Evolutionary conservation across 2,888 invertebrate genomes (phyloP).

Genomic region (Adela reaumurella): DNA sequence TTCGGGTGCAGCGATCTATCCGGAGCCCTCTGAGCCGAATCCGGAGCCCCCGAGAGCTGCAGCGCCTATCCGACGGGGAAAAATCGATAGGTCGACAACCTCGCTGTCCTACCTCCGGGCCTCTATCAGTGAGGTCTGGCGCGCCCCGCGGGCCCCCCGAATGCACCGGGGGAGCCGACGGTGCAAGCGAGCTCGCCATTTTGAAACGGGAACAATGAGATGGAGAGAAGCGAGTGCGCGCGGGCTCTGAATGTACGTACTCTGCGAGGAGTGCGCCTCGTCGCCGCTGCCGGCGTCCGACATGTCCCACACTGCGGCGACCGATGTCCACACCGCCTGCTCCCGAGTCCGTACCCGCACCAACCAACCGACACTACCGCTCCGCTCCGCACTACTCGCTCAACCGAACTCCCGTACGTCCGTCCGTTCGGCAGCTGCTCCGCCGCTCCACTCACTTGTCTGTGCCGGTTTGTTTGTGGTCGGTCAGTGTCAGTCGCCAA

Average conservation of each 20-base stretch:
- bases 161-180: not conserved
- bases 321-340: not conserved
- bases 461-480: not conserved
- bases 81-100: slow-evolving; percentile 5
- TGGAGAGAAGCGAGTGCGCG: slow-evolving; percentile 7
- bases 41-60: not conserved
- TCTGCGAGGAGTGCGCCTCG: slow-evolving; percentile 60
- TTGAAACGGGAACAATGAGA: slow-evolving; percentile 13
- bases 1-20: not conserved
- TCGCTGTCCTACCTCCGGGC: not conserved
- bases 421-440: not conserved
- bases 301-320: slow-evolving; percentile 22
- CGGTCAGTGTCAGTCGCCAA: not conserved
- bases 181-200: slow-evolving; percentile 9
- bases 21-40: not conserved
- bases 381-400: not conserved
- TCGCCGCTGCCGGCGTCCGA: slow-evolving; percentile 62
- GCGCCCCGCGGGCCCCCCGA: not conserved
- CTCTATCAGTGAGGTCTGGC: not conserved
- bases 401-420: not conserved
- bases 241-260: slow-evolving; percentile 30
- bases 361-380: not conserved
- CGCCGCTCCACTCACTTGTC: not conserved
- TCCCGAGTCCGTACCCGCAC: not conserved
- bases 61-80: not conserved